These are phyloP conservation scores for Drosophila santomea DNA, from an alignment of 1,140 invertebrate species.

Conservation along the genomic window DNA sequence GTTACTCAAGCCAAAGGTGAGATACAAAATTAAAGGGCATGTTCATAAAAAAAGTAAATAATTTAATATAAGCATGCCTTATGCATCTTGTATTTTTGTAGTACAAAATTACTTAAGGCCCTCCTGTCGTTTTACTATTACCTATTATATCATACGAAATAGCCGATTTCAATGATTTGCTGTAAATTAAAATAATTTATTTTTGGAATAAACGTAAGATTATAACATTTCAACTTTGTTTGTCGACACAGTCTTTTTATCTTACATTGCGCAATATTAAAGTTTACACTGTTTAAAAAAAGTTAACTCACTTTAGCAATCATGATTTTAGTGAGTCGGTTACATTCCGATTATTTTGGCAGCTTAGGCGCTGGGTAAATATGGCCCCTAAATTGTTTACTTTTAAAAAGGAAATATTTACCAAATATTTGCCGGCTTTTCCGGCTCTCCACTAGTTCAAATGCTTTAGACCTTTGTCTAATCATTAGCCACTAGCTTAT, in stretches of 20 bases:
- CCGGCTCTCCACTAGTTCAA: background rate
- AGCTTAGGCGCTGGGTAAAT: background rate
- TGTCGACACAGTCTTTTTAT: no score
- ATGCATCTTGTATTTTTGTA: no score
- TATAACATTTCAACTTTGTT: no score
- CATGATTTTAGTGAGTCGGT: background rate
- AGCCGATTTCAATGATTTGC: no score
- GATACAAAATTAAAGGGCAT: slow-evolving; percentile 3
- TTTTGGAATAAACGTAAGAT: no score
- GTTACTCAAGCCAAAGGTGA: slow-evolving; percentile 62
- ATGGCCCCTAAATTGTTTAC: slow-evolving; percentile 13
- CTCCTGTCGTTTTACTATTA: no score
- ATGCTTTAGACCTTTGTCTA: slow-evolving; percentile 7
- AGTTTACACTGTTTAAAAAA: background rate
- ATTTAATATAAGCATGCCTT: no score
- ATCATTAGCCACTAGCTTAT: slow-evolving; percentile 15
- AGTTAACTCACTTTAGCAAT: background rate
- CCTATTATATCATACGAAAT: no score
- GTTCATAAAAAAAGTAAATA: no score
- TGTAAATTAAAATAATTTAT: no score
- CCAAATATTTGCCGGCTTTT: slow-evolving; percentile 9
- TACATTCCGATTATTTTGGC: background rate
- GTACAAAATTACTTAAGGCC: no score
- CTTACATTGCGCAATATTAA: background rate
- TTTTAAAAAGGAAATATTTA: background rate